These are phyloP conservation scores for Coenonympha glycerion DNA, from an alignment of 2,888 invertebrate genomes.

Conservation along the genomic window DNA sequence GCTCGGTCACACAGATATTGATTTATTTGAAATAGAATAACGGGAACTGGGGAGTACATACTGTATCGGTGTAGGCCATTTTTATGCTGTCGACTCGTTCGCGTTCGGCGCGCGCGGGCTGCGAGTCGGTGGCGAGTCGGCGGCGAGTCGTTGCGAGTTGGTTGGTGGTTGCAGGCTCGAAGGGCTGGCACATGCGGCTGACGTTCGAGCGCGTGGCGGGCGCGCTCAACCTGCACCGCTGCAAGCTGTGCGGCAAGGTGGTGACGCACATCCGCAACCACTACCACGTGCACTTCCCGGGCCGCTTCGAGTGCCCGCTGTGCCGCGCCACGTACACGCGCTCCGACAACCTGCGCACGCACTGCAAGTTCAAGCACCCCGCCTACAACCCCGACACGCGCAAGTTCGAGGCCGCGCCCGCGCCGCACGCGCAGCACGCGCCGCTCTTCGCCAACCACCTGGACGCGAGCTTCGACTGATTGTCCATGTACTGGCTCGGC, in stretches of 20 bases:
- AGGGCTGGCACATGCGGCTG: constrained; percentile 96
- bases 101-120: constrained; percentile 27
- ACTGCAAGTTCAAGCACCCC: constrained; percentile 95
- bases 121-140: constrained; percentile 28
- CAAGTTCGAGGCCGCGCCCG: constrained; percentile 84
- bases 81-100: constrained; percentile 11
- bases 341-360: constrained; percentile 93
- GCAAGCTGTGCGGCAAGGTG: constrained; percentile 95
- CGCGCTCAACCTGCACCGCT: constrained; percentile 94
- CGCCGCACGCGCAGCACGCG: constrained; percentile 54
- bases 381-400: constrained; percentile 89
- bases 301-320: constrained; percentile 92
- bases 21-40: too few species aligned
- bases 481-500: constrained; percentile 64
- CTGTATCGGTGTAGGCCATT: constrained; percentile 19
- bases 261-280: constrained; percentile 96
- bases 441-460: constrained; percentile 76
- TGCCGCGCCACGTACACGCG: constrained; percentile 94
- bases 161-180: constrained; percentile 90
- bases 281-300: constrained; percentile 95
- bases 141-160: constrained; percentile 53
- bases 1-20: too few species aligned
- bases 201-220: constrained; percentile 95
- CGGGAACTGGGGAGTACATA: background rate
- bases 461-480: constrained; percentile 75